phyloP scores from a whole-genome alignment of 2,888 invertebrate genomes.

The Drosophila setosimentum region DNA sequence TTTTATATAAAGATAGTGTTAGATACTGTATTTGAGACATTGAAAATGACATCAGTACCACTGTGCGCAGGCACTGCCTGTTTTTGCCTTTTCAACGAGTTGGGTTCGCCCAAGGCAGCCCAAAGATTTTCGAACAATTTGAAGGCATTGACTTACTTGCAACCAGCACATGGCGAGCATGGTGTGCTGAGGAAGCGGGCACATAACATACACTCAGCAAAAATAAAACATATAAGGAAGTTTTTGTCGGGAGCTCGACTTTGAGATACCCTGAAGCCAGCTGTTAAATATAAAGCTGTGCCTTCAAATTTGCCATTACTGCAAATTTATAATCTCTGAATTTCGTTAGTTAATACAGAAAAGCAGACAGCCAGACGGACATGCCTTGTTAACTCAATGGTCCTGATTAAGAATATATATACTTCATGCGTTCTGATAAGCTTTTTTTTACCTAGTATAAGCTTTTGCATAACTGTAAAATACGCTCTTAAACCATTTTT shows the following conservation, averaged over 20 bases:
- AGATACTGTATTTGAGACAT: background rate
- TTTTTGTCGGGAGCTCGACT: background rate
- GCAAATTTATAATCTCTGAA: background rate
- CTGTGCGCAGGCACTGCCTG: conserved; percentile 33
- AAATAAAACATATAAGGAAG: background rate
- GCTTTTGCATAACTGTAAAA: background rate
- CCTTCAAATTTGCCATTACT: background rate
- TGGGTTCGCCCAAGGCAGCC: background rate
- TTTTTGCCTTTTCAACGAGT: conserved; percentile 46
- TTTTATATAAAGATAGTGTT: background rate
- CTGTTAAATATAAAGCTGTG: background rate
- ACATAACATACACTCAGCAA: conserved; percentile 22
- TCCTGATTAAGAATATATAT: background rate
- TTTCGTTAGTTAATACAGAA: background rate
- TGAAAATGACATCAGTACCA: conserved; percentile 13
- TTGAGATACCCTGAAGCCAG: background rate
- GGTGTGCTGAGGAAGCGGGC: background rate
- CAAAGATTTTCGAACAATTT: conserved; percentile 54
- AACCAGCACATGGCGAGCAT: conserved; percentile 7
- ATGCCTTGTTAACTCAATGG: background rate
- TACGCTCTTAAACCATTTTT: background rate
- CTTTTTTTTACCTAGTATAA: background rate
- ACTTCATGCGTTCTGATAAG: background rate
- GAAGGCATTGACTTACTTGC: conserved; percentile 28
- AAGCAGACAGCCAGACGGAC: background rate